Percentiles rank a stretch among this genome's conserved stretches.
These are phyloP conservation scores for Pinna nobilis DNA, from an alignment of 1,140 invertebrate species.

Conservation along the genomic window DNA sequence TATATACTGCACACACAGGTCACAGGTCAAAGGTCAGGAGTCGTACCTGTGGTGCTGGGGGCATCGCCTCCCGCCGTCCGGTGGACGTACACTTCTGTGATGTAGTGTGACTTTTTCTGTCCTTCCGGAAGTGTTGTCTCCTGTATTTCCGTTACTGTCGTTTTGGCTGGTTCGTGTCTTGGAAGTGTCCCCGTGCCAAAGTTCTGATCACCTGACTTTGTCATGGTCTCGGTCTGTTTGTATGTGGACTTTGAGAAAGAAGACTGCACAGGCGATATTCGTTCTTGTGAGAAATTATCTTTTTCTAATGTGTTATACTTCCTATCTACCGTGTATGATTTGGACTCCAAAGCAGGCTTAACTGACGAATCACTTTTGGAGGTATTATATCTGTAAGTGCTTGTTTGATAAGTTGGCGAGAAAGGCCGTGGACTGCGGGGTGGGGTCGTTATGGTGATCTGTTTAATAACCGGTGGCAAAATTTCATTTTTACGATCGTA, in stretches of 20 bases:
- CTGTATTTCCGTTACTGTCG: conserved; percentile 40
- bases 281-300: neutral
- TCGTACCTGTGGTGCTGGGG: conserved; percentile 28
- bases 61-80: conserved; percentile 52
- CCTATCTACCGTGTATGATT: conserved; percentile 38
- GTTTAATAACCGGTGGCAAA: conserved; percentile 32
- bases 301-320: conserved; percentile 16
- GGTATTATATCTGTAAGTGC: conserved; percentile 17
- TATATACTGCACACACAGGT: too few species aligned
- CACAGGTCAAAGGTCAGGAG: conserved; percentile 8
- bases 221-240: neutral
- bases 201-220: too few species aligned
- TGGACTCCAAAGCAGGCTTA: conserved; percentile 2
- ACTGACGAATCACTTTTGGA: neutral
- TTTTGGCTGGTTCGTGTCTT: conserved; percentile 40
- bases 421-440: conserved; percentile 40
- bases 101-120: conserved; percentile 62
- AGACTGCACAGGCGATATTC: neutral
- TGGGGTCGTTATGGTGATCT: conserved; percentile 44
- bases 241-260: neutral
- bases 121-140: conserved; percentile 35
- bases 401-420: conserved; percentile 39
- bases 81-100: conserved; percentile 69
- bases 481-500: conserved; percentile 37
- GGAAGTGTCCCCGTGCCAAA: conserved; percentile 23